These are phyloP conservation scores for Channallabes apus DNA, from an alignment of 2,797 vertebrate species.

Conservation along the genomic window DNA sequence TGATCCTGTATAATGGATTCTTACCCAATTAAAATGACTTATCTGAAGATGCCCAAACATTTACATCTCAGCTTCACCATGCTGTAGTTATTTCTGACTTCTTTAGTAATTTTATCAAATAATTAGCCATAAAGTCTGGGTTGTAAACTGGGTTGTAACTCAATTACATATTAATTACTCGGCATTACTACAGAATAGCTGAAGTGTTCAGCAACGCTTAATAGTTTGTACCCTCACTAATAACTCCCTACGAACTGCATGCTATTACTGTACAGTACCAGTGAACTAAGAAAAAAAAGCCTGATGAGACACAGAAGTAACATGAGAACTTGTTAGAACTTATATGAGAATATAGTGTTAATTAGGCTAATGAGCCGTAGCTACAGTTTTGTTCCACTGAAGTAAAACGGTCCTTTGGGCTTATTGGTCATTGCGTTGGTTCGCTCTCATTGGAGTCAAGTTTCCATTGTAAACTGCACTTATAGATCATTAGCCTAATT, in stretches of 20 bases:
- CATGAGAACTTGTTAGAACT: not conserved
- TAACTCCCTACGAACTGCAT: not conserved
- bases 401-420: not conserved
- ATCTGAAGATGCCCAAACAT: not conserved
- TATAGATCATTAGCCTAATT: not conserved
- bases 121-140: too few species aligned
- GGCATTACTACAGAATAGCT: not conserved
- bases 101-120: too few species aligned
- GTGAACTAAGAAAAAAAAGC: not conserved
- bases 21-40: not conserved
- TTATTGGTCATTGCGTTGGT: not conserved
- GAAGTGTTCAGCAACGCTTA: not conserved
- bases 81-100: too few species aligned
- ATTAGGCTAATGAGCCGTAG: slow-evolving; percentile 11
- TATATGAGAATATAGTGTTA: not conserved
- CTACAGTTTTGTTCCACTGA: not conserved
- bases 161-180: not conserved
- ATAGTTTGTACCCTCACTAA: not conserved
- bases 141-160: too few species aligned
- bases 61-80: too few species aligned
- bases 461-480: not conserved
- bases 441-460: not conserved
- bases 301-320: not conserved
- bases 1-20: not conserved
- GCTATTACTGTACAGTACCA: slow-evolving; percentile 11